These are phyloP conservation scores for Holocentrus rufus DNA, from an alignment of 2,797 vertebrate genomes.

Conservation along the genomic window DNA sequence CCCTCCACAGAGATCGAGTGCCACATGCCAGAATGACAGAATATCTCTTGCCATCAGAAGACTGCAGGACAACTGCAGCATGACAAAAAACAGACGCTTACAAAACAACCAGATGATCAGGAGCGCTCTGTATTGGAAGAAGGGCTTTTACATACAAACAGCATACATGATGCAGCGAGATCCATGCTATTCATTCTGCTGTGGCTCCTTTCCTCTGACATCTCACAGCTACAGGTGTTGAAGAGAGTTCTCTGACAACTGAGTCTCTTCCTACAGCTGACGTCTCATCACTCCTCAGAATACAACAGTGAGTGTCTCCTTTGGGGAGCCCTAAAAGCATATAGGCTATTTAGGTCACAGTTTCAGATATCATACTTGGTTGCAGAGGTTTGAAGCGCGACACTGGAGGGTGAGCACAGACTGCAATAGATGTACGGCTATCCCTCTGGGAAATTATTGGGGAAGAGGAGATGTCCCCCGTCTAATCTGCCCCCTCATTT, in stretches of 20 bases:
- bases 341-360: slow-evolving; percentile 67
- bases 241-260: slow-evolving; percentile 9
- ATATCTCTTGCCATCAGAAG: slow-evolving; percentile 48
- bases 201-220: background rate
- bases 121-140: background rate
- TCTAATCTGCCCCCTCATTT: background rate
- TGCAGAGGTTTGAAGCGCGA: slow-evolving; percentile 42
- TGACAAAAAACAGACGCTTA: slow-evolving; percentile 42
- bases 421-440: slow-evolving; percentile 16
- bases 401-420: slow-evolving; percentile 7
- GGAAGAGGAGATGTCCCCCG: background rate
- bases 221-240: background rate
- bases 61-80: slow-evolving; percentile 33
- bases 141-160: background rate
- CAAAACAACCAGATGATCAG: slow-evolving; percentile 15
- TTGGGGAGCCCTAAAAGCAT: slow-evolving; percentile 25
- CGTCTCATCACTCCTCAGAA: slow-evolving; percentile 30
- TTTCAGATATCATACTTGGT: slow-evolving; percentile 66
- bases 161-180: background rate
- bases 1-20: slow-evolving; percentile 65
- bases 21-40: slow-evolving; percentile 67
- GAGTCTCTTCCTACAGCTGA: slow-evolving; percentile 33
- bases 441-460: background rate
- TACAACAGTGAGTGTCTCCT: slow-evolving; percentile 22
- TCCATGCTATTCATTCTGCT: background rate